Conservation (phyloP, 1,140 invertebrate species). For the Anoplolepis gracilipes region DNA sequence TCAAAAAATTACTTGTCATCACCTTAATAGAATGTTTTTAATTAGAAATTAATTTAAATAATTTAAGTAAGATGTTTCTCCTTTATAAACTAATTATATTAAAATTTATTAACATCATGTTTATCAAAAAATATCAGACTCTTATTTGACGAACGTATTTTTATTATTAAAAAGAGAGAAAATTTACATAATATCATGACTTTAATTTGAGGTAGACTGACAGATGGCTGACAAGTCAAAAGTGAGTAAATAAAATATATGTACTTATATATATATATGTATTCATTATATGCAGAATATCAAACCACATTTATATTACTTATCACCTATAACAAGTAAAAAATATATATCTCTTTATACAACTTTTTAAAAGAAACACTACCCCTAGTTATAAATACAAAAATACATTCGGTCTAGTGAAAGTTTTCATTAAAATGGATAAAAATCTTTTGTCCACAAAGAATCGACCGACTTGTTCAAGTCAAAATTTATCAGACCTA, state of each 20-base stretch:
- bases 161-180: conserved; percentile 34
- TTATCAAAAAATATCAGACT: background rate
- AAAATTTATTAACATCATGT: no score
- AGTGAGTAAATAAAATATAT: background rate
- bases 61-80: no score
- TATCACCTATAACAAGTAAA: background rate
- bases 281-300: conserved; percentile 24
- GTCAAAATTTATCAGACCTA: conserved; percentile 80
- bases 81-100: no score
- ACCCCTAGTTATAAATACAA: background rate
- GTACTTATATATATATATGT: no score
- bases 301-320: background rate
- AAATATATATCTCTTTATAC: background rate
- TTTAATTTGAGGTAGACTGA: background rate
- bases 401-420: background rate
- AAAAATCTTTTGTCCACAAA: conserved; percentile 78
- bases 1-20: no score
- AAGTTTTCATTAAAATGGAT: conserved; percentile 70
- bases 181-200: conserved; percentile 3
- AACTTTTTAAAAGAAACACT: background rate
- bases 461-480: conserved; percentile 78
- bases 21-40: no score
- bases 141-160: background rate
- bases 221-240: background rate
- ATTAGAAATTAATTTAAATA: no score